Conservation (phyloP, 2,113 vertebrate genomes). For the Clinocottus analis region DNA sequence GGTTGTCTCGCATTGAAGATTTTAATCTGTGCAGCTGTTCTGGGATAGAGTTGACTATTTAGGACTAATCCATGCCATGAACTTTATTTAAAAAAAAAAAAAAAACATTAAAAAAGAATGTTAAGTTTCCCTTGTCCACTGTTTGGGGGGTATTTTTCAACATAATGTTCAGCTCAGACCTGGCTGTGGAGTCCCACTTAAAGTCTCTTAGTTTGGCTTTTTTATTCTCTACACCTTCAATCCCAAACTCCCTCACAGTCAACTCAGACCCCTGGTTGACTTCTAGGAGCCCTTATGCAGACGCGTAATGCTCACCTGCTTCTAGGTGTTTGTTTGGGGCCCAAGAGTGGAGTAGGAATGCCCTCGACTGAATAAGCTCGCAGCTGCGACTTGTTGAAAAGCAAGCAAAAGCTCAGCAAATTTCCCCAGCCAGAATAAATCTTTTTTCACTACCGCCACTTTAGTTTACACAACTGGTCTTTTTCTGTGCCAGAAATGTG, state of each 20-base stretch:
- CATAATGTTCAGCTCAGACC: too few species aligned
- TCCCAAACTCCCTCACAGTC: background rate
- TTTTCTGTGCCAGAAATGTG: background rate
- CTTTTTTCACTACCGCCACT: background rate
- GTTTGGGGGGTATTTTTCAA: too few species aligned
- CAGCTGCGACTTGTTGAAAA: slow-evolving; percentile 4
- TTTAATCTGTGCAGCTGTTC: too few species aligned
- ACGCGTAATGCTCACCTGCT: background rate
- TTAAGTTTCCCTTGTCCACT: too few species aligned
- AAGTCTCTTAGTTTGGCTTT: too few species aligned
- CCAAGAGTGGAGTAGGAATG: background rate
- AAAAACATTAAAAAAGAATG: too few species aligned
- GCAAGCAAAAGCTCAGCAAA: slow-evolving; percentile 19
- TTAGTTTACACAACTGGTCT: background rate
- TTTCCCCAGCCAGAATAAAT: background rate
- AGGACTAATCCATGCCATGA: background rate
- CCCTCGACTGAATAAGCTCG: background rate
- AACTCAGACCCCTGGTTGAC: background rate
- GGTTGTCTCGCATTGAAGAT: too few species aligned
- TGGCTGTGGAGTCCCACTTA: too few species aligned
- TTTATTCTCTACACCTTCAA: background rate
- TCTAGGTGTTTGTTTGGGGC: background rate
- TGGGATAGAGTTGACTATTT: too few species aligned
- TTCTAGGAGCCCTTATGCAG: background rate
- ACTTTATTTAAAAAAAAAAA: too few species aligned